Conservation (phyloP, 64 coral and sea anemone genomes). For the Dendronephthya gigantea region DNA sequence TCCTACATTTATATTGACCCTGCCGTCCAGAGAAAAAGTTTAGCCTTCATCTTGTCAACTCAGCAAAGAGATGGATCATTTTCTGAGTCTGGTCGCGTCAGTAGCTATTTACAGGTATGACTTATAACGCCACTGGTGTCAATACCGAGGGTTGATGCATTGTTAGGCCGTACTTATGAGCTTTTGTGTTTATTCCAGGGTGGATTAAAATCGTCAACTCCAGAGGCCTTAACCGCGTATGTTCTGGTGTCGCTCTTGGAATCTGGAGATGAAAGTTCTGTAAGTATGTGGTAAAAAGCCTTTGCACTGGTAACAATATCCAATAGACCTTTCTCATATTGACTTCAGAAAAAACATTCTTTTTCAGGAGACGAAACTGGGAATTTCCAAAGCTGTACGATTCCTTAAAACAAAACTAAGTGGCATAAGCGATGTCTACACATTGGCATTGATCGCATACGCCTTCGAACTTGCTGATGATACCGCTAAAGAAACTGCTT, state of each 20-base stretch:
- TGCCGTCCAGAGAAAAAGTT: conserved; percentile 39
- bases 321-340: too few relatives aligned
- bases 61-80: conserved; percentile 60
- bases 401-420: neutral
- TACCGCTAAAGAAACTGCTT: neutral
- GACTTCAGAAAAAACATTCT: neutral
- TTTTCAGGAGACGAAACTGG: neutral
- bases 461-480: neutral
- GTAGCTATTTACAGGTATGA: conserved; percentile 64
- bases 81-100: conserved; percentile 48
- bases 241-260: conserved; percentile 1
- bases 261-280: neutral
- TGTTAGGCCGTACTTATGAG: neutral
- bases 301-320: too few relatives aligned
- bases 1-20: conserved; percentile 84
- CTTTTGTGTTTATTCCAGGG: neutral
- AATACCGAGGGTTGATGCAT: neutral
- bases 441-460: neutral
- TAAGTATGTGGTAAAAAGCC: neutral
- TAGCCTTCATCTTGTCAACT: conserved; percentile 50
- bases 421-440: neutral
- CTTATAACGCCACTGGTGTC: neutral
- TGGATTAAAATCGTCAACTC: neutral
- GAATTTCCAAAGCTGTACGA: neutral
- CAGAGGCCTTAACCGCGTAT: conserved; percentile 7